A percentile compares a stretch with the other conserved stretches of the same genome.
phyloP scores from a whole-genome alignment of 2,888 invertebrate species.

The Linyphia triangularis region DNA sequence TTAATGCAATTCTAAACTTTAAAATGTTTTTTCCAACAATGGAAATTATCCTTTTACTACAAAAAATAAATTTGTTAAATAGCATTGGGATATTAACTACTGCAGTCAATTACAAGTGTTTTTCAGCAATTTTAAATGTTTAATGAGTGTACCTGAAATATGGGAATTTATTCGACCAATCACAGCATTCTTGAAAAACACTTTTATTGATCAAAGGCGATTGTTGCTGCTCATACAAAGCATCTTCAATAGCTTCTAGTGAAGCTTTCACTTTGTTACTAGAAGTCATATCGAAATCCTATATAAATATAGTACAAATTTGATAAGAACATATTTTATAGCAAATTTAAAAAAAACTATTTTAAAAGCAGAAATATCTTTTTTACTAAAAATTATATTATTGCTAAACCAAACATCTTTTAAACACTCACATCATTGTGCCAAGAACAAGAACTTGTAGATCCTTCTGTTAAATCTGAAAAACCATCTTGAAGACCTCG shows the following conservation, averaged over 20 bases:
- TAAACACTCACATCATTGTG: slow-evolving; percentile 61
- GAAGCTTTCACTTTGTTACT: slow-evolving; percentile 53
- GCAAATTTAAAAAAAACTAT: neutral
- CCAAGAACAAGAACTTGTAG: slow-evolving; percentile 65
- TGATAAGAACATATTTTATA: no score
- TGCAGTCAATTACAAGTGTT: neutral
- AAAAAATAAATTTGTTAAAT: neutral
- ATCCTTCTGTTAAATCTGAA: slow-evolving; percentile 52
- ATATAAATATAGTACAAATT: neutral
- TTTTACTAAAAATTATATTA: neutral
- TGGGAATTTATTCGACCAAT: slow-evolving; percentile 60
- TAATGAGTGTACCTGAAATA: slow-evolving; percentile 68
- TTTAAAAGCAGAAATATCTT: neutral
- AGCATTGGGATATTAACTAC: neutral
- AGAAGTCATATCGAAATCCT: slow-evolving; percentile 70
- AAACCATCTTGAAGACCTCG: slow-evolving; percentile 32
- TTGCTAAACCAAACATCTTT: neutral
- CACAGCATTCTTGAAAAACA: slow-evolving; percentile 62
- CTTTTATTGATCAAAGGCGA: slow-evolving; percentile 39
- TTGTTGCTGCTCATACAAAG: slow-evolving; percentile 59
- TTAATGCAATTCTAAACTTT: no score
- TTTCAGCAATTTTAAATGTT: neutral
- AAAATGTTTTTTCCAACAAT: neutral
- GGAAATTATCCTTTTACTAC: neutral
- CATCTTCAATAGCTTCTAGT: slow-evolving; percentile 64